Base-by-base conservation (phyloP, 1,140 invertebrate genomes). In the Papilio aristodemus region DNA sequence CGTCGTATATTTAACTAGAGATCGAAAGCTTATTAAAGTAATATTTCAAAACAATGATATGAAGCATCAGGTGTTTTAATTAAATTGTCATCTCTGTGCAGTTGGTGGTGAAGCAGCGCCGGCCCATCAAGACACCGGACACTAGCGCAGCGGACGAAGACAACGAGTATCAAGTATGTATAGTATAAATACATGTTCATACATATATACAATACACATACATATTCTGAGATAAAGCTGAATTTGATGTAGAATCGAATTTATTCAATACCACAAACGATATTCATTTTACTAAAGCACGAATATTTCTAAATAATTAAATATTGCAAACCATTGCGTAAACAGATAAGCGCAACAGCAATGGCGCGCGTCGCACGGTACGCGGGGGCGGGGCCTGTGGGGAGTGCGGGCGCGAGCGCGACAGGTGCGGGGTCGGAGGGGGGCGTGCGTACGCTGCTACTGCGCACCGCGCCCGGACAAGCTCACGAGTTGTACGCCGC, bases 321-420 rank as follows among this genome's bases (percentile, higher is more conserved):
- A n/a, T n/a, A n/a, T n/a, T n/a, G n/a, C n/a, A n/a, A n/a, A n/a
- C n/a, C n/a, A n/a, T n/a, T n/a, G n/a, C n/a, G n/a, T n/a, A n/a
- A n/a, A n/a, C 38, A 89, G 87, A 64, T 85, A 10, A 87, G 71
- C 63, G 81, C 78, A 0, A 80, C 81, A 41, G 87, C 87, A 0
- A 87, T 87, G 84, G 87, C 84, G 0, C 84, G 87, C 17, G 87
- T 87, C 68, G 85, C 85, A 10, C 80, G 83, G 10, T 89, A 84
- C 72, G 84, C 85, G 9, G 87, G 87, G 36, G 75, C 84, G 10
- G 75, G 71, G 0, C 37, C 66, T 11, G 57, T 50, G n/a, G 32
- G 68, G 25, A 72, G 75, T 25, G 67, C 46, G 9, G 80, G 85
- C 27, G 66, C 76, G 19, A 74, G 85, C 1, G 39, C 67, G 36